These are phyloP conservation scores for Drosophila mayri DNA, from an alignment of 1,140 invertebrate species.

Conservation along the genomic window DNA sequence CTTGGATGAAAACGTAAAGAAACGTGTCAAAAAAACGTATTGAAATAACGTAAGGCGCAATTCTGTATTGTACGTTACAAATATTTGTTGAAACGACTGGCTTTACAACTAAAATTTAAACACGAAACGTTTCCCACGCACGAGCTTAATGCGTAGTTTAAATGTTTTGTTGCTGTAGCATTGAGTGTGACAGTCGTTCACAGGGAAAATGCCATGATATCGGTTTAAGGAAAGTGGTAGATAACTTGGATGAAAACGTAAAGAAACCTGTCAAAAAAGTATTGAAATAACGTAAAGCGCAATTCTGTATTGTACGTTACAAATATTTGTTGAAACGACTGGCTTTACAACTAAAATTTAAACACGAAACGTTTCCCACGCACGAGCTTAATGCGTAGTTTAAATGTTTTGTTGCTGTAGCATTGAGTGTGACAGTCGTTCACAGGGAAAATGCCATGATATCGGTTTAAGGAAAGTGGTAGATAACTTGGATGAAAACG, in stretches of 20 bases:
- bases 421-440: conserved; percentile 14
- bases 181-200: conserved; percentile 13
- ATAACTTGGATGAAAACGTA: not conserved
- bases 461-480: not conserved
- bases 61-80: not conserved
- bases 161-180: conserved; percentile 34
- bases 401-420: conserved; percentile 37
- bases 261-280: not conserved
- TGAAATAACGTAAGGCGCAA: not conserved
- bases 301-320: not conserved
- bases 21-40: not conserved
- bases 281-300: not conserved
- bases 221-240: not conserved
- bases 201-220: not conserved
- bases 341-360: conserved; percentile 49
- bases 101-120: conserved; percentile 53
- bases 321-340: conserved; percentile 26
- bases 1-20: not conserved
- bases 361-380: conserved; percentile 61
- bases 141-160: conserved; percentile 77
- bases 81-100: conserved; percentile 30
- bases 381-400: conserved; percentile 79
- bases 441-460: not conserved
- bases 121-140: conserved; percentile 64
- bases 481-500: not conserved